These are phyloP conservation scores for Ypsolopha sequella DNA, from an alignment of 2,888 invertebrate species.

Conservation along the genomic window DNA sequence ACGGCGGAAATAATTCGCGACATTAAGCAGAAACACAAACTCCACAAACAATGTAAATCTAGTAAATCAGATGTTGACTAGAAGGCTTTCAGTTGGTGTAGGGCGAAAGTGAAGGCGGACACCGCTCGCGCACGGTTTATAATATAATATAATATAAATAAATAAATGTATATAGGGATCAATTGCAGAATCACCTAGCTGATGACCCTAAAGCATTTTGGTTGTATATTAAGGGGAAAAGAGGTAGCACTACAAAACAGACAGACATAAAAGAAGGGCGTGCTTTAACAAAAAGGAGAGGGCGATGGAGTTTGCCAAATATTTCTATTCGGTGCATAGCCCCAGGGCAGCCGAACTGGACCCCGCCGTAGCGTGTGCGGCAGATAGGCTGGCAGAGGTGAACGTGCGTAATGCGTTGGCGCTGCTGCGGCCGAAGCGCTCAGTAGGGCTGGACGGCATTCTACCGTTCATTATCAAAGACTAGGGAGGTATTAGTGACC, in stretches of 20 bases:
- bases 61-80: no score
- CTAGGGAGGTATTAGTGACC: background rate
- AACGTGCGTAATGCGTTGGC: slow-evolving; percentile 5
- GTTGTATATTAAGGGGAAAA: slow-evolving; percentile 4
- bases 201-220: slow-evolving; percentile 9
- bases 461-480: slow-evolving; percentile 8
- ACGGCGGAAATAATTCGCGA: no score
- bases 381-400: no score
- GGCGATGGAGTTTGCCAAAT: slow-evolving; percentile 5
- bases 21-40: no score
- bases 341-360: background rate
- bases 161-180: no score
- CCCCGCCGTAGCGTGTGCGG: background rate
- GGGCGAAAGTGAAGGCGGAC: no score
- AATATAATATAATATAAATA: no score
- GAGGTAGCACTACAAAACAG: background rate
- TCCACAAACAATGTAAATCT: no score
- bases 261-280: slow-evolving; percentile 2
- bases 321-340: slow-evolving; percentile 6
- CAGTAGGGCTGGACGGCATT: slow-evolving; percentile 8
- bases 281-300: background rate
- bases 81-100: no score
- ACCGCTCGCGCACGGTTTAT: no score
- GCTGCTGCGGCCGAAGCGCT: no score
- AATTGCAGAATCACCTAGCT: background rate